Base-by-base conservation (phyloP, 2,888 invertebrate species). In the Phorcus lineatus region DNA sequence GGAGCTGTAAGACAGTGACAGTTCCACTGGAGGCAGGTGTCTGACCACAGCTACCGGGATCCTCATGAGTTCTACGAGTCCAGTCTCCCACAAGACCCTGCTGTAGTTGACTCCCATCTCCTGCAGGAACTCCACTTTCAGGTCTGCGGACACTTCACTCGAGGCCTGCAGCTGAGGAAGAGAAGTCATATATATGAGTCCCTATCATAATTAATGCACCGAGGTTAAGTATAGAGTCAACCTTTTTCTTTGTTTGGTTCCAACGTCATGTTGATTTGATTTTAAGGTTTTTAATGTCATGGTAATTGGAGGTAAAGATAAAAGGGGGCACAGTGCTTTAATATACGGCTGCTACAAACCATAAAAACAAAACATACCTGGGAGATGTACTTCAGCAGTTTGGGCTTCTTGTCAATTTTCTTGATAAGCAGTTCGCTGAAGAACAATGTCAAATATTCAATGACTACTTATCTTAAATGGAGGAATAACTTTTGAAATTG, bases 11-110 rank as follows among this genome's bases (percentile, higher is more conserved):
- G 80, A 52, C n/a, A 82, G 76, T 17, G 70, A 52, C 28, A 82
- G 80, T 47, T 79, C 79, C 7, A 82, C 82, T 57, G 82, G 80
- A 13, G 82, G 82, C 24, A 82, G 62, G 9, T 78, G 66, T 24
- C 67, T 57, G 31, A 78, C 78, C 2, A 70, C 76, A 19, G 78
- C 74, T 16, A 82, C 67, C 17, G 82, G 82, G 62, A 82, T 76
- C 19, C 57, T 67, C 9, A 82, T 40, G 16, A 82, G 62, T 62
- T 82, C 62, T n/a, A 36, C 62, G 2, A 79, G 70, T n/a, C 54
- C 57, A 17, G 82, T 70, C n/a, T 19, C 55, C 77, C 53, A 79
- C 16, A 80, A 52, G 0, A 74, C 24, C 22, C 24, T 28, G 55
- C 70, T 82, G 40, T 62, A 80, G 66, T 66, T 82, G 4, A 80